Evolutionary conservation across 2,113 vertebrate genomes (phyloP).

Genomic region (Etia nguti): DNA sequence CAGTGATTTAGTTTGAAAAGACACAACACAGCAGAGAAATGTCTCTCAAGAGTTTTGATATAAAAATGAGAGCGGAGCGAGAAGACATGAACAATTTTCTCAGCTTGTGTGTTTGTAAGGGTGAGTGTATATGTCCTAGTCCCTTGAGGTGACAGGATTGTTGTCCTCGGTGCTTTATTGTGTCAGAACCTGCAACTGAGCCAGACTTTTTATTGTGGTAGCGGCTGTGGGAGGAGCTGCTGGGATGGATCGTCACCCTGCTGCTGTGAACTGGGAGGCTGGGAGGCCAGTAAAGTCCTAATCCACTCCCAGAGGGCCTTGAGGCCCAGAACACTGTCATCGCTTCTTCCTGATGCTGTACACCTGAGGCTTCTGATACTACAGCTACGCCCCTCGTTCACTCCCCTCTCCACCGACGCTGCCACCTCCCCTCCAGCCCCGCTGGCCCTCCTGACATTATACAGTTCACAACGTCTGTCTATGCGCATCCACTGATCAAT

Average conservation of each 20-base stretch:
- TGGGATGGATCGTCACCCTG: constrained; percentile 55
- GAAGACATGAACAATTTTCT: background rate
- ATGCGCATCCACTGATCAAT: constrained; percentile 86
- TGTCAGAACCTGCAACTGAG: constrained; percentile 55
- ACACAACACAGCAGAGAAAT: background rate
- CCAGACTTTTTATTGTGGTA: constrained; percentile 75
- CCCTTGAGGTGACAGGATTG: constrained; percentile 63
- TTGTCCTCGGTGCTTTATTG: constrained; percentile 64
- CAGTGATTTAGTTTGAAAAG: background rate
- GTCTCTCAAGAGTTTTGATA: background rate
- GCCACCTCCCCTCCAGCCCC: background rate
- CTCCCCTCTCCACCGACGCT: background rate
- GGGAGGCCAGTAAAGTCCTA: constrained; percentile 66
- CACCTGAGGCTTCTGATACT: constrained; percentile 83
- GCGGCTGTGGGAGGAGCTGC: constrained; percentile 41
- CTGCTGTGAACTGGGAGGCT: constrained; percentile 60
- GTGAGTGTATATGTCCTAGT: constrained; percentile 10
- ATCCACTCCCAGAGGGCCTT: constrained; percentile 68
- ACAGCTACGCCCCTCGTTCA: background rate
- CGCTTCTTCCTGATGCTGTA: constrained; percentile 80
- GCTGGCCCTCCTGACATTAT: constrained; percentile 80
- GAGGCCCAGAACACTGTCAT: constrained; percentile 77
- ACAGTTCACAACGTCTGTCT: constrained; percentile 82
- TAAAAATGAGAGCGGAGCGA: background rate
- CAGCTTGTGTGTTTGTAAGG: constrained; percentile 10